Evolutionary conservation across 2,113 vertebrate genomes (phyloP).

Genomic region (Plecturocebus donacophilus): DNA sequence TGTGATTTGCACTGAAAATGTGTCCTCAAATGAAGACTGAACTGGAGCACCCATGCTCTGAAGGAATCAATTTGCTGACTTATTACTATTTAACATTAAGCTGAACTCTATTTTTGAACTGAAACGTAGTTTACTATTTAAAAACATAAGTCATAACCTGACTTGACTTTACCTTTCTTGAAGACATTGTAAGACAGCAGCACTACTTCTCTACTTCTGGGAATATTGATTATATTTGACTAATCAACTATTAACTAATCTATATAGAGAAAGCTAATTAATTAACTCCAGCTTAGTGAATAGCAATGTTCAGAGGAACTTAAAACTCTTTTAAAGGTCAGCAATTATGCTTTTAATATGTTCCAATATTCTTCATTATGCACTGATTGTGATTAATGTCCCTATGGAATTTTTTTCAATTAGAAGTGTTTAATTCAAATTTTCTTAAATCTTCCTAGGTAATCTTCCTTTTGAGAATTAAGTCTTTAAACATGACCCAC

Average conservation of each 20-base stretch:
- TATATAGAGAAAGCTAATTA: neutral
- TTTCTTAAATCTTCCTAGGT: constrained; percentile 49
- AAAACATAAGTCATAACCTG: neutral
- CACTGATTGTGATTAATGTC: constrained; percentile 46
- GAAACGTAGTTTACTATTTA: neutral
- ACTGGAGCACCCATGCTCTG: fast-evolving
- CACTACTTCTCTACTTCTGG: neutral
- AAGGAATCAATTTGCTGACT: neutral
- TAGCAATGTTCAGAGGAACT: neutral
- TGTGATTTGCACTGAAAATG: neutral
- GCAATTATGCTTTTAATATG: neutral
- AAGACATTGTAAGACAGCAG: neutral
- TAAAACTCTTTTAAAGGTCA: constrained; percentile 39
- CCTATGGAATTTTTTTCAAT: constrained; percentile 38
- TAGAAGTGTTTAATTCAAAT: constrained; percentile 54
- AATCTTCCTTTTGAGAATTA: neutral
- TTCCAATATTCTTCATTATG: constrained; percentile 16
- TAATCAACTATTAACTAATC: neutral
- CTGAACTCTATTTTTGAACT: neutral
- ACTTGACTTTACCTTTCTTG: neutral
- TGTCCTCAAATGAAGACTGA: neutral
- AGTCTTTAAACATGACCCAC: neutral
- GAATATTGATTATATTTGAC: neutral
- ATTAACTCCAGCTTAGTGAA: neutral
- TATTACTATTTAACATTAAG: neutral